Percentiles rank a stretch among this genome's conserved stretches.
Conservation (phyloP, 2,113 vertebrate species). For the Sialia sialis region DNA sequence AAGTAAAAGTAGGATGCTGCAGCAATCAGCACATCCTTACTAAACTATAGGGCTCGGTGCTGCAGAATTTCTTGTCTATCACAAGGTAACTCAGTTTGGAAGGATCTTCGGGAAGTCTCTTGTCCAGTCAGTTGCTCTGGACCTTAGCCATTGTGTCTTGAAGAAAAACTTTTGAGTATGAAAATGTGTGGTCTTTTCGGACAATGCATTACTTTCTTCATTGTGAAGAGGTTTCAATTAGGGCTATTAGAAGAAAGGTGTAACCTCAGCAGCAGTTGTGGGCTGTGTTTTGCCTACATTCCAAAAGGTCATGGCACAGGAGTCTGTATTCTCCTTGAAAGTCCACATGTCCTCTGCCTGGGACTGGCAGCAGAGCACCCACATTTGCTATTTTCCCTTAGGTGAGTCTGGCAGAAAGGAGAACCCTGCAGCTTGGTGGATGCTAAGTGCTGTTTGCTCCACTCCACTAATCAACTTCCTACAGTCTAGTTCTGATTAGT, state of each 20-base stretch:
- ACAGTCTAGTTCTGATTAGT: not conserved
- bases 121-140: not conserved
- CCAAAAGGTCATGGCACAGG: not conserved
- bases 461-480: not conserved
- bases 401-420: not conserved
- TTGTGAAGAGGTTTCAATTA: not conserved
- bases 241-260: not conserved
- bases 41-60: not conserved
- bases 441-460: not conserved
- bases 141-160: not conserved
- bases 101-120: not conserved
- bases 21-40: not conserved
- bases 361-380: accelerated
- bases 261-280: not conserved
- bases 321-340: not conserved
- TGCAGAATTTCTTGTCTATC: not conserved
- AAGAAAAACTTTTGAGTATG: not conserved
- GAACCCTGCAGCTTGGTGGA: not conserved
- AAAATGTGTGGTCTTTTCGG: not conserved
- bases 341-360: not conserved
- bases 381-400: not conserved
- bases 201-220: not conserved
- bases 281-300: not conserved
- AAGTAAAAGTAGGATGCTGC: not conserved
- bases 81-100: not conserved